phyloP scores from a whole-genome alignment of 2,113 vertebrate species.

The Corythoichthys haematopterus region DNA sequence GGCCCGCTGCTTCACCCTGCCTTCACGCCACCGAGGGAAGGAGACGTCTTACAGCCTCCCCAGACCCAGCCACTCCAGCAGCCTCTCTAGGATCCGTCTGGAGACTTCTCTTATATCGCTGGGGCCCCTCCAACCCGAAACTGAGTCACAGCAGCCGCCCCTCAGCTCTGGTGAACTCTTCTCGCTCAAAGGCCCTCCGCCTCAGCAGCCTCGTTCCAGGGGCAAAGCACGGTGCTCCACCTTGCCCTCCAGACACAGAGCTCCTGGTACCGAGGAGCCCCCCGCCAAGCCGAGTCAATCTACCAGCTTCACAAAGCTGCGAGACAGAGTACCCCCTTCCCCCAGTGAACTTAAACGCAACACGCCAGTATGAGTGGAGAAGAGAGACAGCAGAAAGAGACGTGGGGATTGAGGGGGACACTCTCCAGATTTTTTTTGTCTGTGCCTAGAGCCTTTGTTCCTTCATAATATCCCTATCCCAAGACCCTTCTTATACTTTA shows the following conservation, averaged over 20 bases:
- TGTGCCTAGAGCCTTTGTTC: conserved; percentile 41
- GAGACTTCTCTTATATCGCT: conserved; percentile 27
- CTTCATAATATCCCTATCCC: conserved; percentile 17
- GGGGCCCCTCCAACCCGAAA: conserved; percentile 25
- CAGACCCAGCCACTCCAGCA: conserved; percentile 66
- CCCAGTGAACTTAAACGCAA: conserved; percentile 65
- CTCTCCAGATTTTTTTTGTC: conserved; percentile 45
- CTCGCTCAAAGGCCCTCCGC: conserved; percentile 59
- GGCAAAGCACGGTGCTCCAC: conserved; percentile 65
- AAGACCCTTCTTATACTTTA: conserved; percentile 28
- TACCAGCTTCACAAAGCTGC: conserved; percentile 65
- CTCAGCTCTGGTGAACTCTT: conserved; percentile 56
- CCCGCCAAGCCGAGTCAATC: conserved; percentile 62
- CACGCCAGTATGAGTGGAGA: conserved; percentile 45
- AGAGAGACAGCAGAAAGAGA: conserved; percentile 7
- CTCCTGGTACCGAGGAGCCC: conserved; percentile 35
- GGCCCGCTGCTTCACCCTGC: conserved; percentile 70
- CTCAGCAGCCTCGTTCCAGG: conserved; percentile 54
- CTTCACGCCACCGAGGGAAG: conserved; percentile 54
- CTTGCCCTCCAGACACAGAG: conserved; percentile 61
- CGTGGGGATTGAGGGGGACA: conserved; percentile 26
- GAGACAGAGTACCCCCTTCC: conserved; percentile 52
- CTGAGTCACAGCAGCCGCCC: conserved; percentile 28
- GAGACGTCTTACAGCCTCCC: conserved; percentile 55
- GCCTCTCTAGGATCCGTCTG: conserved; percentile 62